Evolutionary conservation across 2,888 invertebrate genomes (phyloP), one percentile per base, ranked within the genome.

Genomic region (Agonum fuliginosum): DNA sequence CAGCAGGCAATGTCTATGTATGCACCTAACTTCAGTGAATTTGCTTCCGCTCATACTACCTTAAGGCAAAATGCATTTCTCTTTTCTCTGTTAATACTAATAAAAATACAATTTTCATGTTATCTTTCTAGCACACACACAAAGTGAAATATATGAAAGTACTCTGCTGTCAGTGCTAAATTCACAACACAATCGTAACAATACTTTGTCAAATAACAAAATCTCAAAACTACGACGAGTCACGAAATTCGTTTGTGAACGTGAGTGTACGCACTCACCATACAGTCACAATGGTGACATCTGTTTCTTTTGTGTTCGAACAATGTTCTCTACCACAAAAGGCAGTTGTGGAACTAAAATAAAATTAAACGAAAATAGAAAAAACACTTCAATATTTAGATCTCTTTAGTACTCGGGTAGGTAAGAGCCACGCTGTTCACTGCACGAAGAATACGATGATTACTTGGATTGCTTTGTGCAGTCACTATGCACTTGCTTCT

Each of bases 361-460:
- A 67, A 37, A 67, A 65, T 65, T 58, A 58, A 65, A 67, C 20
- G 12, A 67, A 67, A 67, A 67, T 67, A 41, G 67, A 37, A 12
- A 3, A 67, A 67, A 67, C 41, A 67, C 67, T 41, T 67, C 41
- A 67, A 67, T 67, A 67, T 67, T n/a, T 41, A 41, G n/a, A 41
- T 62, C 30, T 20, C n/a, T 17, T 27, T 14, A 17, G 58, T 62
- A 8, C 30, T 27, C 22, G 17, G 20, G 54, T 24, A 0, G n/a
- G 4, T 22, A 54, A 10, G 54, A n/a, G 12, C 3, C 20, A 12
- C 22, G 24, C 3, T 48, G 20, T 48, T 48, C 24, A 12, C 24
- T 43, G 10, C 12, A 54, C 24, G 24, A 10, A 27, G 24, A 54
- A 24, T 54, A 54, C 2, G n/a, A n/a, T n/a, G n/a, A n/a, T n/a